phyloP scores from a whole-genome alignment of 2,113 vertebrate species.

The Pavo muticus region DNA sequence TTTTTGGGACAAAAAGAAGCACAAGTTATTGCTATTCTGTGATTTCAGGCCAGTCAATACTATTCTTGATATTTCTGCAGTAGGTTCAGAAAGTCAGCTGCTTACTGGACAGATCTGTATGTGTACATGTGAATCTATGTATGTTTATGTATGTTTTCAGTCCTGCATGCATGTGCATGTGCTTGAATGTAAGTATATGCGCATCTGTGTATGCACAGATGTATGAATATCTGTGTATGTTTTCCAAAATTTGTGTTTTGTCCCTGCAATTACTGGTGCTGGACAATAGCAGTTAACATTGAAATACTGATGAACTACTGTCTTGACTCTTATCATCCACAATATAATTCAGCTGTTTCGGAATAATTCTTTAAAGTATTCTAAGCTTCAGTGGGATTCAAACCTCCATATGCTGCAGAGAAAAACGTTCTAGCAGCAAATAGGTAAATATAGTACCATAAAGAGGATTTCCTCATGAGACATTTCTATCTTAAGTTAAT shows the following conservation, averaged over 20 bases:
- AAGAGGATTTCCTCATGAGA: background rate
- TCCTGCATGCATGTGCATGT: fast-evolving
- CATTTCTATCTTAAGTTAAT: background rate
- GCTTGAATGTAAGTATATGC: background rate
- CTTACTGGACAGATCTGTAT: background rate
- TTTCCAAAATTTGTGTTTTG: background rate
- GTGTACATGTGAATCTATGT: fast-evolving
- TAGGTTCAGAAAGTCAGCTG: background rate
- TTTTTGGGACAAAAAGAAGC: background rate
- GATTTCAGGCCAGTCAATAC: background rate
- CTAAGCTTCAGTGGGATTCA: background rate
- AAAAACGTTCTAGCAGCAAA: background rate
- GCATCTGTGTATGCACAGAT: background rate
- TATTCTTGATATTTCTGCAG: background rate
- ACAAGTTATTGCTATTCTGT: background rate
- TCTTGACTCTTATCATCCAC: fast-evolving
- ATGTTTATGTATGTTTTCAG: background rate
- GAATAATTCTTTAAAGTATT: background rate
- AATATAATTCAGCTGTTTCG: background rate
- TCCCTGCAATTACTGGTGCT: background rate
- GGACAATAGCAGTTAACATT: background rate
- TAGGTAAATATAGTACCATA: background rate
- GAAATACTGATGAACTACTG: background rate
- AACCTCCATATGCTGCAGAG: background rate
- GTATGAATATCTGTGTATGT: background rate